Evolutionary conservation across 2,888 invertebrate genomes (phyloP), one percentile per base, ranked within the genome.

Genomic region (Apodemia hepburni): DNA sequence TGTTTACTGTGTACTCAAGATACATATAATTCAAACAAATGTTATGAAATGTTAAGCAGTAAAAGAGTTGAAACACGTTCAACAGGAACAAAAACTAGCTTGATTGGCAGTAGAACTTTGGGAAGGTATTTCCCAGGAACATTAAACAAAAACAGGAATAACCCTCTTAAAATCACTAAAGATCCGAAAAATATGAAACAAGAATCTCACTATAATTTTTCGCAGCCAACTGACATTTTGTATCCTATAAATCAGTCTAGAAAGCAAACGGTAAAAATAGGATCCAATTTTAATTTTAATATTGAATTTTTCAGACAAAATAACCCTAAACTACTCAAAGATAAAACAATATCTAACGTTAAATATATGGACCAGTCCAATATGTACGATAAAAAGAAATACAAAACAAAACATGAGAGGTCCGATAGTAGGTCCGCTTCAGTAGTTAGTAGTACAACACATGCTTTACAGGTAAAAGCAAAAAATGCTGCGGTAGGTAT

Each of bases 21-120:
- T 7, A 69, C 73, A 60, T 78, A 75, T 64, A 66, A 76, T 66
- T 75, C 76, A 8, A 65, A 69, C 61, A 70, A 73, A 68, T 74
- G 75, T 65, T 64, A 73, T 72, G 76, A 75, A 59, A 65, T 70
- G 42, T 78, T 80, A 11, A 71, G 70, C 68, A 73, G 70, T 64
- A 71, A 76, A 49, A 67, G 72, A 63, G 69, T 64, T 68, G 74
- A 63, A 68, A 69, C 64, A 60, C 65, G 61, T 62, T 73, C 72
- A 42, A 75, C 66, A 63, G 67, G 69, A 65, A 69, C 75, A 58
- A 69, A 66, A 27, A 72, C 73, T 60, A 66, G 70, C 27, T 47
- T 18, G 35, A 42, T 18, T 17, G 66, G 59, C n/a, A 73, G 38
- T 62, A 66, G 64, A 29, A 66, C 35, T 60, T 65, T 63, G 33